Conservation (phyloP, 2,113 vertebrate species). For the Kryptolebias marmoratus region DNA sequence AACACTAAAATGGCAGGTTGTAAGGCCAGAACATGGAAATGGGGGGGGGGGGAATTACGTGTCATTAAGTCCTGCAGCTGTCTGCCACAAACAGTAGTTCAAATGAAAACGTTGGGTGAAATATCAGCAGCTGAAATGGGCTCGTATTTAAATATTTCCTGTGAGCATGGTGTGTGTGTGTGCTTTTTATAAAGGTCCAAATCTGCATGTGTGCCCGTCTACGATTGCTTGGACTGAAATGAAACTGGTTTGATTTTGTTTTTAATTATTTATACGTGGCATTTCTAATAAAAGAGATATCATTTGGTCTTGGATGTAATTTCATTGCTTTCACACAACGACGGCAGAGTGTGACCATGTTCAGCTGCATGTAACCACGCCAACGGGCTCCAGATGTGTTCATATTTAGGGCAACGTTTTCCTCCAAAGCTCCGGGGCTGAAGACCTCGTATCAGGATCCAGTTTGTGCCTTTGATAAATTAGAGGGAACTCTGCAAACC, state of each 20-base stretch:
- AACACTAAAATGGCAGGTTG: no score
- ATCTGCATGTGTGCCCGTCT: slow-evolving; percentile 17
- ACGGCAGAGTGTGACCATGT: not conserved
- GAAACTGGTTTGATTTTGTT: not conserved
- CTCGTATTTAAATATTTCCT: slow-evolving; percentile 42
- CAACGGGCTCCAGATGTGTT: no score
- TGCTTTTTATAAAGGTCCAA: slow-evolving; percentile 5
- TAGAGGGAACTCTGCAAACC: no score
- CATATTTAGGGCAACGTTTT: no score
- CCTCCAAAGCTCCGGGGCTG: no score
- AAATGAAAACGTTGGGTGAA: not conserved
- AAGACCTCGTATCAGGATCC: no score
- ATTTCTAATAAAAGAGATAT: not conserved
- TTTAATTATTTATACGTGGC: not conserved
- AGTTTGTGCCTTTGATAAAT: no score
- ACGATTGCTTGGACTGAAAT: not conserved
- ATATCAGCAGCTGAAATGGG: slow-evolving; percentile 23
- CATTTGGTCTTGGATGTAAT: not conserved
- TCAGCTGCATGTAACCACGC: not conserved
- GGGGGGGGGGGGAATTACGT: no score
- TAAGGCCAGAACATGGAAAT: no score
- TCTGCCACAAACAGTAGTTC: no score
- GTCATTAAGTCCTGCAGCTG: no score
- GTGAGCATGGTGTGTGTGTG: slow-evolving; percentile 46
- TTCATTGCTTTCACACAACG: not conserved